Percentiles rank a stretch among this genome's conserved stretches.
Evolutionary conservation across 2,888 invertebrate genomes (phyloP).

Genomic region (Pristionchus fissidentatus): DNA sequence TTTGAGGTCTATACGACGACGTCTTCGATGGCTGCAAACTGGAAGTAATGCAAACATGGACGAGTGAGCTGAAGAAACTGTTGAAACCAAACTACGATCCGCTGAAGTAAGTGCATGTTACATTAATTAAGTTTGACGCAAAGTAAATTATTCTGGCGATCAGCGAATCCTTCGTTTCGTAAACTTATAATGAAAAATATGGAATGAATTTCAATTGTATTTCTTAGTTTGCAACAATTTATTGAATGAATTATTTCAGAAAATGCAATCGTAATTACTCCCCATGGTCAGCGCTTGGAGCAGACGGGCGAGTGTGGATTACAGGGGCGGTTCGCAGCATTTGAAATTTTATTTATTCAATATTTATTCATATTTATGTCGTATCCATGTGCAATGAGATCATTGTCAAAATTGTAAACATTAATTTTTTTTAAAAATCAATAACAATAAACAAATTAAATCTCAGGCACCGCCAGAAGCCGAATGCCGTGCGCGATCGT

Average conservation of each 20-base stretch:
- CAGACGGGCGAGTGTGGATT: not conserved
- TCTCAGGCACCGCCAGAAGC: no score
- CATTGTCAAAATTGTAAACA: not conserved
- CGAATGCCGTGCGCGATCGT: not conserved
- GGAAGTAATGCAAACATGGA: not conserved
- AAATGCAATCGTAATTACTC: not conserved
- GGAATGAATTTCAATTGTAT: no score
- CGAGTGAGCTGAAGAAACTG: not conserved
- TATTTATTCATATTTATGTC: not conserved
- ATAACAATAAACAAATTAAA: not conserved
- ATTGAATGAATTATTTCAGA: not conserved
- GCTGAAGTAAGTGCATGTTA: no score
- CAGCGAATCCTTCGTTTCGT: not conserved
- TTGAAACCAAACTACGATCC: not conserved
- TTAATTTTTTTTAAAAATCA: not conserved
- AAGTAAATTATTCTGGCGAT: not conserved
- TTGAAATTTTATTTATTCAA: not conserved
- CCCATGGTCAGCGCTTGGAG: not conserved
- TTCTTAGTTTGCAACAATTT: no score
- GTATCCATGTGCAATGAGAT: not conserved
- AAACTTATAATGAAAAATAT: no score
- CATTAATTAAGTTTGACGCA: not conserved
- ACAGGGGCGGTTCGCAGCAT: not conserved
- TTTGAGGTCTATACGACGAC: constrained; percentile 11
- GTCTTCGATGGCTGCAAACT: constrained; percentile 25